phyloP scores from a whole-genome alignment of 2,888 invertebrate genomes.

The Sinelater perroti region DNA sequence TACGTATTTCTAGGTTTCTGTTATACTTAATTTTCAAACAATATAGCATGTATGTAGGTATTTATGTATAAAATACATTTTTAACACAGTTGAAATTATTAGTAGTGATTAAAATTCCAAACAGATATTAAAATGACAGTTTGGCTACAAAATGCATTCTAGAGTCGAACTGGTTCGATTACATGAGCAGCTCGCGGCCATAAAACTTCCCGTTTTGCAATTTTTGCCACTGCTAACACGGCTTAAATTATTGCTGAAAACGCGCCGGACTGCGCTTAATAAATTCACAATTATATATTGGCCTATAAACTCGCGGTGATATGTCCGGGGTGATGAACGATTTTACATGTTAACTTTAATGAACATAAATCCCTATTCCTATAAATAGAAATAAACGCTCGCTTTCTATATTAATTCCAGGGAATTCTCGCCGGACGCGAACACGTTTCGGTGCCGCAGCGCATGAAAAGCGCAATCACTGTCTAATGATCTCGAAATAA shows the following conservation, averaged over 20 bases:
- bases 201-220: conserved; percentile 18
- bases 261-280: conserved; percentile 44
- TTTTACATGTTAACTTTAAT: conserved; percentile 47
- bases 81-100: no score
- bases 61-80: no score
- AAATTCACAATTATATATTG: conserved; percentile 51
- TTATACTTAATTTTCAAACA: no score
- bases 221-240: conserved; percentile 19
- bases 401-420: conserved; percentile 19
- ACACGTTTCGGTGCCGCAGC: conserved; percentile 6
- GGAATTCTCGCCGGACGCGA: not conserved
- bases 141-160: no score
- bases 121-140: no score
- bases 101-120: no score
- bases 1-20: no score
- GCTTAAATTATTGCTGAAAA: conserved; percentile 39
- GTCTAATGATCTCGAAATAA: conserved; percentile 5
- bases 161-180: no score
- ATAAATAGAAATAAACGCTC: conserved; percentile 25
- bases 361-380: conserved; percentile 44
- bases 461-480: conserved; percentile 9
- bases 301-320: conserved; percentile 49
- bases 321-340: conserved; percentile 48
- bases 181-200: conserved; percentile 10
- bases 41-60: no score